Conservation (phyloP, 2,113 vertebrate species). For the Protomyctophum bolini region DNA sequence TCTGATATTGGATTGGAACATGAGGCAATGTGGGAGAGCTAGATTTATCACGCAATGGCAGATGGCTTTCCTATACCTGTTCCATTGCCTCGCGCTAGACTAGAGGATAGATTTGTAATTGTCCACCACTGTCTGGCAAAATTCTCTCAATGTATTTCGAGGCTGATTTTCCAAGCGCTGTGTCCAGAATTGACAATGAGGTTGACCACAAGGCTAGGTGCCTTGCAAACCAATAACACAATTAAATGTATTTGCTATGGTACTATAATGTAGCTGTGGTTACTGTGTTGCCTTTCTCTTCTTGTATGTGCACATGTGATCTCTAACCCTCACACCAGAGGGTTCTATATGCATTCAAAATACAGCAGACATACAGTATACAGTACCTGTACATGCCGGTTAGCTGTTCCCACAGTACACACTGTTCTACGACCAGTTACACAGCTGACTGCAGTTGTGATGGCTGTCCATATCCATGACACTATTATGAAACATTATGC, state of each 20-base stretch:
- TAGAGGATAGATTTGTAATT: constrained; percentile 6
- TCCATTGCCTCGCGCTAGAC: background rate
- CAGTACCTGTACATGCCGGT: background rate
- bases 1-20: constrained; percentile 9
- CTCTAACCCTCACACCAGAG: constrained; percentile 53
- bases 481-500: constrained; percentile 47
- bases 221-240: constrained; percentile 21
- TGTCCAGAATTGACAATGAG: constrained; percentile 11
- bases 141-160: constrained; percentile 8
- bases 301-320: constrained; percentile 23
- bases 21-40: background rate
- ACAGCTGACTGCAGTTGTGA: constrained; percentile 16
- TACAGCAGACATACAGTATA: background rate
- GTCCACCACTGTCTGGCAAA: constrained; percentile 3
- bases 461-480: constrained; percentile 13
- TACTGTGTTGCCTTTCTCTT: background rate
- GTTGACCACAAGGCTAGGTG: constrained; percentile 2
- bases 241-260: constrained; percentile 1
- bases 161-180: background rate
- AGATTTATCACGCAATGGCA: background rate
- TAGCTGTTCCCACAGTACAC: background rate
- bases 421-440: background rate
- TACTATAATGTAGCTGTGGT: background rate
- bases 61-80: background rate
- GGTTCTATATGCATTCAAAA: constrained; percentile 44